These are phyloP conservation scores for Myathropa florea DNA, from an alignment of 2,888 invertebrate species.

Conservation along the genomic window DNA sequence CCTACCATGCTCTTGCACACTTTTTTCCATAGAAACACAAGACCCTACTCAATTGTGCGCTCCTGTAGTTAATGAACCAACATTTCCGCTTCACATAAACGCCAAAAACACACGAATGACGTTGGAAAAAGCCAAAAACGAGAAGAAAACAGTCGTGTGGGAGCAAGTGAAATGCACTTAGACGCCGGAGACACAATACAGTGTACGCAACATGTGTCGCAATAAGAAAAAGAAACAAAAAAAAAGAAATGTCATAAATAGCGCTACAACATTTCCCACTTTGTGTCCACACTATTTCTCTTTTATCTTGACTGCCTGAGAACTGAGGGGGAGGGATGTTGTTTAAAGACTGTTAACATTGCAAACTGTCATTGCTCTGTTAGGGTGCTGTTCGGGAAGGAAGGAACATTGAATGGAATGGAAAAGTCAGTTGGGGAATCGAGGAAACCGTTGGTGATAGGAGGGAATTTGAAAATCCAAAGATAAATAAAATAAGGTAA, in stretches of 20 bases:
- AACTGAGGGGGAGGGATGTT: background rate
- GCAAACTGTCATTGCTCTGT: background rate
- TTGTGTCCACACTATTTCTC: background rate
- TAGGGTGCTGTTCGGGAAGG: background rate
- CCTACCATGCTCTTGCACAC: background rate
- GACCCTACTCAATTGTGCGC: background rate
- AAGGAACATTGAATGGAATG: background rate
- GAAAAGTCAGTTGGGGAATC: background rate
- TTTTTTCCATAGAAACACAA: background rate
- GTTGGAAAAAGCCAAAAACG: background rate
- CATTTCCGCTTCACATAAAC: constrained; percentile 23
- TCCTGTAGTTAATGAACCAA: constrained; percentile 12
- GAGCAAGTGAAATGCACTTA: constrained; percentile 35
- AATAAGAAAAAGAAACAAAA: constrained; percentile 9
- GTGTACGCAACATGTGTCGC: constrained; percentile 31
- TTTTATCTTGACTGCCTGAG: background rate
- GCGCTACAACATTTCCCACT: background rate
- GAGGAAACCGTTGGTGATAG: no score
- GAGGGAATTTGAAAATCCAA: no score
- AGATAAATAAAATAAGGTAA: no score
- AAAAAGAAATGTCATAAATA: background rate
- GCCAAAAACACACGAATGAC: constrained; percentile 2
- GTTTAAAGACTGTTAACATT: background rate
- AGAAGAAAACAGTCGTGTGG: constrained; percentile 21
- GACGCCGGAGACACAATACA: background rate